Evolutionary conservation across 2,113 vertebrate species (phyloP).

Genomic region (Nothocercus nigrocapillus): DNA sequence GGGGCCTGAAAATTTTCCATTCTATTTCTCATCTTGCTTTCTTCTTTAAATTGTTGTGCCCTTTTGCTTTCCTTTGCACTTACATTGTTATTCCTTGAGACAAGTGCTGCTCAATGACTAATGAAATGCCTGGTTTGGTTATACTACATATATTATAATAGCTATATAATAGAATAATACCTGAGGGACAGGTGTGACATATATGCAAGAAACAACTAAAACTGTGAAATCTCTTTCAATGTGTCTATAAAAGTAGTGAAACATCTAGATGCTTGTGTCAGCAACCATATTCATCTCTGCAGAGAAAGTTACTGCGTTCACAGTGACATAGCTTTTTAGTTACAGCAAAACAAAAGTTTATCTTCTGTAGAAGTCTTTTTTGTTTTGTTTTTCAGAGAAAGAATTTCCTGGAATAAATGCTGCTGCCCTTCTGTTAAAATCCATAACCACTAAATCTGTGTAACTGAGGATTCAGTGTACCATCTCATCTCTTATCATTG

Average conservation of each 20-base stretch:
- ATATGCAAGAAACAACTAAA: not conserved
- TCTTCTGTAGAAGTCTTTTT: constrained; percentile 30
- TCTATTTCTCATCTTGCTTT: not conserved
- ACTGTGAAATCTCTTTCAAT: not conserved
- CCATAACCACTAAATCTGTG: constrained; percentile 54
- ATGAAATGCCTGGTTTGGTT: not conserved
- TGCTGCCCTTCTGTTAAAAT: constrained; percentile 53
- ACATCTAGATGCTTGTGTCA: not conserved
- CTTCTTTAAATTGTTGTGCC: not conserved
- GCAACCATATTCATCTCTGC: not conserved
- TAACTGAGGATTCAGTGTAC: constrained; percentile 51
- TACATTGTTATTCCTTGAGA: not conserved
- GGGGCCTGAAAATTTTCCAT: not conserved
- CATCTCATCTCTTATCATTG: constrained; percentile 19
- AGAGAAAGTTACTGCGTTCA: not conserved
- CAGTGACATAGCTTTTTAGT: not conserved
- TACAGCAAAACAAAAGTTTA: constrained; percentile 39
- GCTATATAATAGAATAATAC: not conserved
- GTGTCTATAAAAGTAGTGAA: not conserved
- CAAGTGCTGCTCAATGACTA: not conserved
- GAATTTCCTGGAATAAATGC: constrained; percentile 46
- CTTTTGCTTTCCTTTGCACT: not conserved
- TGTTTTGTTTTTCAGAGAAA: constrained; percentile 13
- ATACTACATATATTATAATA: not conserved
- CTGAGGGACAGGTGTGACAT: not conserved